These are phyloP conservation scores for Fopius arisanus DNA, from an alignment of 1,140 invertebrate species.

Conservation along the genomic window DNA sequence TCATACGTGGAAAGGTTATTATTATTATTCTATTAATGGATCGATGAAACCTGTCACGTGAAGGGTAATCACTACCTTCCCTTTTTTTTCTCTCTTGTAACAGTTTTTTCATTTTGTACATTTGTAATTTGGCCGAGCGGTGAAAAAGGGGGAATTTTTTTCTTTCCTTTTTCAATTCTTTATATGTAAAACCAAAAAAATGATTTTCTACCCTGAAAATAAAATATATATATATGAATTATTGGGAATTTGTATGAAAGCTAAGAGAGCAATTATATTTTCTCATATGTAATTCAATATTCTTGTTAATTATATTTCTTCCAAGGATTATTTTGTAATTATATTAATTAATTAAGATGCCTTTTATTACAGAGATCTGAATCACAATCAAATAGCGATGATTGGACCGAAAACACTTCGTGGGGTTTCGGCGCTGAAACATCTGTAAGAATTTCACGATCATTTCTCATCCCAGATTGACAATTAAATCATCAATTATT, in stretches of 20 bases:
- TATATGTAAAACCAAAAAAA: neutral
- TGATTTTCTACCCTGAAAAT: too few species aligned
- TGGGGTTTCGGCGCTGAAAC: slow-evolving; percentile 82
- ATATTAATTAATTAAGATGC: neutral
- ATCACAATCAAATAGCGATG: slow-evolving; percentile 88
- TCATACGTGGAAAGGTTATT: neutral
- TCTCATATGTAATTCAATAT: neutral
- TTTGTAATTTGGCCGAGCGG: too few species aligned
- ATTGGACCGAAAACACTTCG: slow-evolving; percentile 87
- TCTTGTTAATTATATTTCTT: neutral
- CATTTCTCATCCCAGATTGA: neutral
- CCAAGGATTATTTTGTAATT: neutral
- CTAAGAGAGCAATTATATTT: too few species aligned
- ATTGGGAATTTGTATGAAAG: too few species aligned
- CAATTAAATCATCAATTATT: neutral
- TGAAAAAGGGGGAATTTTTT: too few species aligned
- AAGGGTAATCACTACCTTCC: neutral
- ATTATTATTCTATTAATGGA: too few species aligned
- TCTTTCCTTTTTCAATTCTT: too few species aligned
- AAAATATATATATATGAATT: too few species aligned
- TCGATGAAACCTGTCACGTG: too few species aligned
- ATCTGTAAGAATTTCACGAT: slow-evolving; percentile 70
- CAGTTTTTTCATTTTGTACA: neutral
- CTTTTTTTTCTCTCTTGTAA: neutral
- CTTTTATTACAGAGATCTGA: slow-evolving; percentile 83